Evolutionary conservation across 2,113 vertebrate species (phyloP).

Genomic region (Eubucco bourcierii): DNA sequence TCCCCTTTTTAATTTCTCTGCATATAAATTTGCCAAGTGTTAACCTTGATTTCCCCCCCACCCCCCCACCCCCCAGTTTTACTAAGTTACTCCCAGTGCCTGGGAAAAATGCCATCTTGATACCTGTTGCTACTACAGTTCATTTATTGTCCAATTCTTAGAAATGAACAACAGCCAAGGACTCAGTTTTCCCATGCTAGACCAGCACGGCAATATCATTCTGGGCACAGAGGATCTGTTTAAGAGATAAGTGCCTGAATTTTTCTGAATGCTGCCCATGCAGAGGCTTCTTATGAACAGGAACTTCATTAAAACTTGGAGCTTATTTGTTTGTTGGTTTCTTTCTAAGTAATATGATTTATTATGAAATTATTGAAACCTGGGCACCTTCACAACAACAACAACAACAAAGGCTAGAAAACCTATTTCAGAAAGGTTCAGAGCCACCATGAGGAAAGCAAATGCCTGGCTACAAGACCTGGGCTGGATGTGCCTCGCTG

Average conservation of each 20-base stretch:
- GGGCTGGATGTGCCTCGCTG: background rate
- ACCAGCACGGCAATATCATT: background rate
- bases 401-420: background rate
- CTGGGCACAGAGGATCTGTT: background rate
- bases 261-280: background rate
- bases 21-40: background rate
- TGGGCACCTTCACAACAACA: background rate
- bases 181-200: background rate
- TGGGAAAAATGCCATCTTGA: background rate
- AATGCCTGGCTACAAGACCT: background rate
- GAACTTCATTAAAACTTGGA: background rate
- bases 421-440: background rate
- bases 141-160: background rate
- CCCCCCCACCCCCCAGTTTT: background rate
- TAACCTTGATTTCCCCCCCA: background rate
- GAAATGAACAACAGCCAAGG: background rate
- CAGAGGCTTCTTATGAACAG: background rate
- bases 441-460: background rate
- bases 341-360: background rate
- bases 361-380: background rate
- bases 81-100: background rate
- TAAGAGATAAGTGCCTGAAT: background rate
- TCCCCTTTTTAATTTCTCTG: background rate
- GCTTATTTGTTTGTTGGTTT: background rate
- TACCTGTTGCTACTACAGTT: background rate